Evolutionary conservation across 2,113 vertebrate genomes (phyloP), one percentile per base, ranked within the genome.

Genomic region (Cinclus mexicanus): DNA sequence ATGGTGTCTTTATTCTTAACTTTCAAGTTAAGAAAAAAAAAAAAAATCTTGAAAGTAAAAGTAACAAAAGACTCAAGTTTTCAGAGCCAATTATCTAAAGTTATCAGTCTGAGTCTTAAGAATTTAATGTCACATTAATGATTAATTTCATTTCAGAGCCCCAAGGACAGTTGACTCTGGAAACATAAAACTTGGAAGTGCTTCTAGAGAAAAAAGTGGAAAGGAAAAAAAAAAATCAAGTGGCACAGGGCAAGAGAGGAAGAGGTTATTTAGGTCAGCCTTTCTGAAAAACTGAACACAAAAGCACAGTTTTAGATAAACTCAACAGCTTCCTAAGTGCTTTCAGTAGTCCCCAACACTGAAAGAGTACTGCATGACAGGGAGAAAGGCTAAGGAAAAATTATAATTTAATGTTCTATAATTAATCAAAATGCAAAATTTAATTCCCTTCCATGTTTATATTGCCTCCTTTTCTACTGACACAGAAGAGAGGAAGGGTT

Each of bases 211-310:
- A 77, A 14, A 67, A 92, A 92, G 55, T 26, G 42, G 55, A 26
- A 63, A 60, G 24, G 16, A 10, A 60, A 65, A 63, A 49, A 70
- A 70, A 83, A 70, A 29, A 44, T 25, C 13, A 80, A 79, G 71
- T 55, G 24, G 59, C 55, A 61, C 0, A 6, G 42, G 39, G 71
- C 63, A 92, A 90, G 71, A 83, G 57, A 61, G 42, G 28, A 92
- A 69, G 59, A 61, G 16, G 86, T 85, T 89, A 85, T 97, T 94
- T 81, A 93, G 92, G 83, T 90, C 94, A 90, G 64, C 39, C 76
- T 74, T 90, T 92, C 60, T 65, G 49, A 92, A 83, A 76, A 90
- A 78, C 37, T 25, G 55, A 92, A 74, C 50, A 49, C 19, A 7
- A 55, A 74, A 57, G 21, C 39, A 65, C 37, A 75, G 81, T 50